phyloP scores from a whole-genome alignment of 1,140 invertebrate genomes.

The Drosophila sturtevanti region DNA sequence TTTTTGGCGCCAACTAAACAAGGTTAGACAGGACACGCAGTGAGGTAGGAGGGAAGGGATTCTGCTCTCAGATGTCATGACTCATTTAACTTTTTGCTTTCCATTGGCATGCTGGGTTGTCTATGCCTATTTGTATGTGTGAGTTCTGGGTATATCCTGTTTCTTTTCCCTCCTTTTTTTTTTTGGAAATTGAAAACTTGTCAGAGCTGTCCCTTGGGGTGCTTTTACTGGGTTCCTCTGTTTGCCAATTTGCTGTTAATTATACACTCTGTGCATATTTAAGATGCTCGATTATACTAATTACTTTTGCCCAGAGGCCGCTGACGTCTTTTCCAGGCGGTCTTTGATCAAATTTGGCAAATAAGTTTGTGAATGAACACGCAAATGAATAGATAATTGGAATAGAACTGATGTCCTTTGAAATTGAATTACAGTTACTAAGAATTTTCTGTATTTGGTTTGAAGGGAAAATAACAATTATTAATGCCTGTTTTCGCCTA shows the following conservation, averaged over 20 bases:
- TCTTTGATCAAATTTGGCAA: slow-evolving; percentile 1
- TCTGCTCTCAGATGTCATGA: slow-evolving; percentile 34
- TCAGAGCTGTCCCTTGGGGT: slow-evolving; percentile 13
- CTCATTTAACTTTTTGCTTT: slow-evolving; percentile 34
- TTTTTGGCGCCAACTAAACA: slow-evolving; percentile 51
- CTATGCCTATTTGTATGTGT: not conserved
- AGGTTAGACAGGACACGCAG: not conserved
- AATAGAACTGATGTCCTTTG: not conserved
- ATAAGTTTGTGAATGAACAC: not conserved
- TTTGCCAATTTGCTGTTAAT: slow-evolving; percentile 54
- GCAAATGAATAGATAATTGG: not conserved
- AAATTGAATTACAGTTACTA: not conserved
- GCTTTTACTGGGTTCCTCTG: slow-evolving; percentile 1
- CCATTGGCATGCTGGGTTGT: not conserved
- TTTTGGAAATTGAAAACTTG: slow-evolving; percentile 25
- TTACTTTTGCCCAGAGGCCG: slow-evolving; percentile 36
- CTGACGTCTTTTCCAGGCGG: not conserved
- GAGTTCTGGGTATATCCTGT: slow-evolving; percentile 23
- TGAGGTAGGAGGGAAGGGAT: not conserved
- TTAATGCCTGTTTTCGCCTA: too few relatives aligned
- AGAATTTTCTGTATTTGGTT: not conserved
- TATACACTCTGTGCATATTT: slow-evolving; percentile 61
- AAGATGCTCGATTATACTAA: slow-evolving; percentile 60
- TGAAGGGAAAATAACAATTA: not conserved
- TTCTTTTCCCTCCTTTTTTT: slow-evolving; percentile 43